phyloP scores from a whole-genome alignment of 2,797 vertebrate species.

The Neomorphus geoffroyi region DNA sequence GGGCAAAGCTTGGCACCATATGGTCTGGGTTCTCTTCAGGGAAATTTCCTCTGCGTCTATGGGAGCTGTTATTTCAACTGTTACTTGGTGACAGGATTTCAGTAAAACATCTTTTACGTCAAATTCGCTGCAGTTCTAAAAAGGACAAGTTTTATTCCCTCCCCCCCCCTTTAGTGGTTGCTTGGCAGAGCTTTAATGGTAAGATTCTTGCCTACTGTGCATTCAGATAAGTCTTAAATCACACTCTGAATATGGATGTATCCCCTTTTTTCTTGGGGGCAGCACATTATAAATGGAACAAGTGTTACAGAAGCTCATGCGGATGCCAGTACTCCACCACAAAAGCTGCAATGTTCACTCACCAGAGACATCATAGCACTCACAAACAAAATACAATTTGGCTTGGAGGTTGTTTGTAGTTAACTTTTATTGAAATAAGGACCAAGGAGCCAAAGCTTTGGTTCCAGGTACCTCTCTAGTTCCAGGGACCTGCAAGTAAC shows the following conservation, averaged over 20 bases:
- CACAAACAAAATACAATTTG: background rate
- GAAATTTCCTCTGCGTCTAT: background rate
- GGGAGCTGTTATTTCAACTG: background rate
- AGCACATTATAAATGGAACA: too few relatives aligned
- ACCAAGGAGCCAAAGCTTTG: background rate
- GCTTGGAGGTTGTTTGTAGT: background rate
- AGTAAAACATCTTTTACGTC: too few relatives aligned
- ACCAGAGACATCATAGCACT: background rate
- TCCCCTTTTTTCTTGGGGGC: background rate
- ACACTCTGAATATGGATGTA: background rate
- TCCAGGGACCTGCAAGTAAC: slow-evolving; percentile 38
- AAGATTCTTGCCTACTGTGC: background rate
- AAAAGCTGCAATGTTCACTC: too few relatives aligned
- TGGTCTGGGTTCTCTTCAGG: background rate
- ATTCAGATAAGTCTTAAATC: background rate
- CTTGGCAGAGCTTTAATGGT: background rate
- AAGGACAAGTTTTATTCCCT: background rate
- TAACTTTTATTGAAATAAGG: slow-evolving; percentile 30
- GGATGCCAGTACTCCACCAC: background rate
- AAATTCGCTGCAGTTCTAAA: background rate
- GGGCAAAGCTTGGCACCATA: background rate
- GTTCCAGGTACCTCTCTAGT: background rate
- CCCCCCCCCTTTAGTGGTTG: background rate
- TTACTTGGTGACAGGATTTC: background rate
- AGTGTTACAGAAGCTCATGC: background rate